Percentiles rank a stretch among this genome's conserved stretches.
Conservation (phyloP, 2,888 invertebrate species). For the Caenorhabditis becei region DNA sequence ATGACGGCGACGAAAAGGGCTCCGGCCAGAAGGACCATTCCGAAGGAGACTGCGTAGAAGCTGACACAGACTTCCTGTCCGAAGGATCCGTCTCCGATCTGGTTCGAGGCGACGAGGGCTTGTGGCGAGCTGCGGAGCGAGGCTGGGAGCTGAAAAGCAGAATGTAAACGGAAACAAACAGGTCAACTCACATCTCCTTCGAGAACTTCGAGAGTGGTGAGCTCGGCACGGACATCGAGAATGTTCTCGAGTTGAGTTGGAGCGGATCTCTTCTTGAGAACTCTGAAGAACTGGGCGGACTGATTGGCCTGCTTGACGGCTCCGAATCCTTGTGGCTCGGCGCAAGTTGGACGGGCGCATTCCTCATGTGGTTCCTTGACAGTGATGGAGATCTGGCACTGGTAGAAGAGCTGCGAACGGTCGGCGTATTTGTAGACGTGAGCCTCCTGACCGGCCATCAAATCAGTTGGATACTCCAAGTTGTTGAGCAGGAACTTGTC, state of each 20-base stretch:
- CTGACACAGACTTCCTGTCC: slow-evolving; percentile 36
- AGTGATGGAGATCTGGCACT: slow-evolving; percentile 81
- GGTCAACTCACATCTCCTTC: slow-evolving; percentile 64
- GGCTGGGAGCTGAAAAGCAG: slow-evolving; percentile 48
- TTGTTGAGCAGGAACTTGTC: slow-evolving; percentile 81
- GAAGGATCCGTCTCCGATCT: slow-evolving; percentile 22
- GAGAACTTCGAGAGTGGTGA: slow-evolving; percentile 78
- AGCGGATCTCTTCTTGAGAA: slow-evolving; percentile 75
- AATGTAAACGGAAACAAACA: background rate
- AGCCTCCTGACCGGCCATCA: slow-evolving; percentile 81
- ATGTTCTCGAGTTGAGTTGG: slow-evolving; percentile 70
- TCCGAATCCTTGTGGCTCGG: slow-evolving; percentile 79
- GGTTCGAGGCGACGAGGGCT: slow-evolving; percentile 42
- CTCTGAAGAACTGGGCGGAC: slow-evolving; percentile 70
- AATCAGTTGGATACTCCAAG: slow-evolving; percentile 81
- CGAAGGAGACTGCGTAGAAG: slow-evolving; percentile 29
- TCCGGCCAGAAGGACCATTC: slow-evolving; percentile 31
- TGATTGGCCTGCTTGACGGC: slow-evolving; percentile 69
- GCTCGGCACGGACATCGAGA: slow-evolving; percentile 79
- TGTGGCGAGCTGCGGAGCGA: slow-evolving; percentile 43
- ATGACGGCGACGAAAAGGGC: slow-evolving; percentile 43
- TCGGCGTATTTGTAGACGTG: slow-evolving; percentile 82
- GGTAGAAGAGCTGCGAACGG: slow-evolving; percentile 81
- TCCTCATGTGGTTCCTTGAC: slow-evolving; percentile 80
- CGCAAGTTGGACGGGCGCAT: slow-evolving; percentile 79